Percentiles rank a stretch among this genome's conserved stretches.
Conservation (phyloP, 2,113 vertebrate genomes). For the Mobula hypostoma region DNA sequence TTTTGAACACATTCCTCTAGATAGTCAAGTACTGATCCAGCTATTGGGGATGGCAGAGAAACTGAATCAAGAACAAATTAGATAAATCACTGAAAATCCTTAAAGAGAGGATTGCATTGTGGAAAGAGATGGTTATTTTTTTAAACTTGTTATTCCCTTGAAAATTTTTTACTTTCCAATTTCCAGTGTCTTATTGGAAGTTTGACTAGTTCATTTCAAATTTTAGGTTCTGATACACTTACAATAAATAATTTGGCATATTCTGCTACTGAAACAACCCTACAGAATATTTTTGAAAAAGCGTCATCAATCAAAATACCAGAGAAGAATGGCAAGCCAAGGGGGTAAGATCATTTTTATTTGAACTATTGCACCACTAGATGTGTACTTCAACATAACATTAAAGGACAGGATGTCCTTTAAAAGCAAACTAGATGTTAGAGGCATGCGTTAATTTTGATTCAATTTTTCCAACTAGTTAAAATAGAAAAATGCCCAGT, state of each 20-base stretch:
- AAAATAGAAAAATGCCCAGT: neutral
- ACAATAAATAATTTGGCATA: slow-evolving; percentile 87
- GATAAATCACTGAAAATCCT: neutral
- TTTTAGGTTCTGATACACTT: slow-evolving; percentile 67
- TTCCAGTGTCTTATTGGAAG: too few relatives aligned
- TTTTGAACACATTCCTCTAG: slow-evolving; percentile 15
- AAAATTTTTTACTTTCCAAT: too few relatives aligned
- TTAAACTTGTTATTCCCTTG: too few relatives aligned
- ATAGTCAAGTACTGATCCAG: slow-evolving; percentile 40
- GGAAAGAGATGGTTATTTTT: too few relatives aligned
- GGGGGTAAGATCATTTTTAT: slow-evolving; percentile 62
- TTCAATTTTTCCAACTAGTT: too few relatives aligned
- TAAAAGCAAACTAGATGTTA: too few relatives aligned
- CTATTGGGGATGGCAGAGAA: neutral
- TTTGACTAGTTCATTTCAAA: neutral
- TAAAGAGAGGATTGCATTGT: too few relatives aligned
- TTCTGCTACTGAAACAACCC: slow-evolving; percentile 72
- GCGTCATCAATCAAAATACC: slow-evolving; percentile 77
- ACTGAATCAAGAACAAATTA: neutral
- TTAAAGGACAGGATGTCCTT: too few relatives aligned
- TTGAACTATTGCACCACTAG: neutral
- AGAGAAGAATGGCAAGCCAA: slow-evolving; percentile 80
- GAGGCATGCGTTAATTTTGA: too few relatives aligned
- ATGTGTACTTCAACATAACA: too few relatives aligned
- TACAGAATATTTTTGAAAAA: slow-evolving; percentile 84